A percentile compares a stretch with the other conserved stretches of the same genome.
Conservation (phyloP, 2,113 vertebrate genomes). For the Lathamus discolor region DNA sequence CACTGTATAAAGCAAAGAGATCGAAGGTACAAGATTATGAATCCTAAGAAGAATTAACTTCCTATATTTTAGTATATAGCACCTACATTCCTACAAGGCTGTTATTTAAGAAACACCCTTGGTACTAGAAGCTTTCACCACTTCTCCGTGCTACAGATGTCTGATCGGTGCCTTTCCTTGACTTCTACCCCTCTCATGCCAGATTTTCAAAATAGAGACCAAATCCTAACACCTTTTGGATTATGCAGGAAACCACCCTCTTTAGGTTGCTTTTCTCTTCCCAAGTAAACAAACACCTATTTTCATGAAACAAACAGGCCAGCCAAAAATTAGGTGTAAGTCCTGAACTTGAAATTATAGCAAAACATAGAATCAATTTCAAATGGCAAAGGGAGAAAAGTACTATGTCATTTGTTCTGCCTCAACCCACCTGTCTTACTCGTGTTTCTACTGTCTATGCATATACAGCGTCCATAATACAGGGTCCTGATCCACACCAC, state of each 20-base stretch:
- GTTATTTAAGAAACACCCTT: background rate
- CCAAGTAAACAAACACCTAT: background rate
- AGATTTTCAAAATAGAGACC: background rate
- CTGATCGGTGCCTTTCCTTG: background rate
- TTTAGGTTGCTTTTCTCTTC: background rate
- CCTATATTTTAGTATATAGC: background rate
- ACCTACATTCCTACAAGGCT: background rate
- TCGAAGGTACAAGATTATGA: background rate
- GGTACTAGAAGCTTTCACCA: background rate
- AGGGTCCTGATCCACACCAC: background rate
- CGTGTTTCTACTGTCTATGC: background rate
- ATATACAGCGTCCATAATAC: background rate
- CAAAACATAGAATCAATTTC: background rate
- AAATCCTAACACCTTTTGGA: background rate
- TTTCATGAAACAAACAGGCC: background rate
- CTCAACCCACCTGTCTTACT: background rate
- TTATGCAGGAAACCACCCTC: background rate
- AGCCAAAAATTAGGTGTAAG: background rate
- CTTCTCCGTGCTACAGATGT: background rate
- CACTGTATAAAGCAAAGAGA: background rate
- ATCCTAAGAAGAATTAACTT: background rate
- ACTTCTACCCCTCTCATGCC: rapidly evolving
- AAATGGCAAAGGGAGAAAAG: background rate
- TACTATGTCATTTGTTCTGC: background rate
- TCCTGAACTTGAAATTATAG: background rate